phyloP scores from a whole-genome alignment of 1,140 invertebrate species.

The Nebria ingens region DNA sequence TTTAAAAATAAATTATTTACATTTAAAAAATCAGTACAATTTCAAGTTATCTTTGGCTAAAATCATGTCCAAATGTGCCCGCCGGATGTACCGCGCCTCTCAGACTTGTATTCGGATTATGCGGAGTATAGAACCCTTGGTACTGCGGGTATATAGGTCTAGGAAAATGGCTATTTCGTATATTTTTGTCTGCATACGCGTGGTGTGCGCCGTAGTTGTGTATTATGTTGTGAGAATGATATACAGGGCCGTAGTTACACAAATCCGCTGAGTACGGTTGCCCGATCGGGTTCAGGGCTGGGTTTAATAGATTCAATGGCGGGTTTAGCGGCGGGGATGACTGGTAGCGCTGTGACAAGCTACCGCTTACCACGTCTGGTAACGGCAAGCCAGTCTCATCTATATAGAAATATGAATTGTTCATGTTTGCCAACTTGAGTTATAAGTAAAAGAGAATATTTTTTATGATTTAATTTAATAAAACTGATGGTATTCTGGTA shows the following conservation, averaged over 20 bases:
- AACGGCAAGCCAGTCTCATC: slow-evolving; percentile 8
- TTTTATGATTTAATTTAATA: too few species aligned
- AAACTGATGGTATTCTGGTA: too few species aligned
- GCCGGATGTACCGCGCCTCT: slow-evolving; percentile 22
- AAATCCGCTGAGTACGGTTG: slow-evolving; percentile 31
- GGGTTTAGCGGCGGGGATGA: slow-evolving; percentile 6
- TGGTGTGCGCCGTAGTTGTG: slow-evolving; percentile 29
- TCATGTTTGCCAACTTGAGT: too few species aligned
- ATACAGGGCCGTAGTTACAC: slow-evolving; percentile 32
- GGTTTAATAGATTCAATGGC: slow-evolving; percentile 5
- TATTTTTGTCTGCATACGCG: slow-evolving; percentile 27
- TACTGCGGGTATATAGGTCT: slow-evolving; percentile 28
- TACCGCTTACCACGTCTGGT: background rate
- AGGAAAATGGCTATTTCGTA: slow-evolving; percentile 25
- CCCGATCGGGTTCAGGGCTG: slow-evolving; percentile 21
- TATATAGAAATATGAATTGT: too few species aligned
- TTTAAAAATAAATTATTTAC: too few species aligned
- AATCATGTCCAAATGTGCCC: slow-evolving; percentile 23
- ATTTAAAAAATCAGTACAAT: too few species aligned
- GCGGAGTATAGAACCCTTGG: slow-evolving; percentile 27
- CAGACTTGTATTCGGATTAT: slow-evolving; percentile 22
- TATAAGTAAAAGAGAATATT: too few species aligned
- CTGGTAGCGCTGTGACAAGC: slow-evolving; percentile 3
- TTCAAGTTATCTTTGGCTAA: slow-evolving; percentile 28
- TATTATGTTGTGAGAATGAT: slow-evolving; percentile 31